Percentiles rank a stretch among this genome's conserved stretches.
These are phyloP conservation scores for Caranx ignobilis DNA, from an alignment of 2,113 vertebrate species.

Conservation along the genomic window DNA sequence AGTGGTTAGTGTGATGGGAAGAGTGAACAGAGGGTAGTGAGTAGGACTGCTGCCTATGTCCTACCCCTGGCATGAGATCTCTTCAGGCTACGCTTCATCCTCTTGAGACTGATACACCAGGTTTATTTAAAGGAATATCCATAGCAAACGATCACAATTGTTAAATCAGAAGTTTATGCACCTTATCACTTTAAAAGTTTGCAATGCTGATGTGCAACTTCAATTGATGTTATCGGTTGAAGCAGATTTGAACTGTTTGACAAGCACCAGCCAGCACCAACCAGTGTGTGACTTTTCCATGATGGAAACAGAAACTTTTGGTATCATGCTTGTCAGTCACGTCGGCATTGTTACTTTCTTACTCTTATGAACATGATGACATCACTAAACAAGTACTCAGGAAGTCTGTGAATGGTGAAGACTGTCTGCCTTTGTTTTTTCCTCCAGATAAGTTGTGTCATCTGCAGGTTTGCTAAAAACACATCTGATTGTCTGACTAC, in stretches of 20 bases:
- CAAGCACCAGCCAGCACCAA: neutral
- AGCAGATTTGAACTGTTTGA: neutral
- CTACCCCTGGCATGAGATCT: neutral
- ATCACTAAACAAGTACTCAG: neutral
- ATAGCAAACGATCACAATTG: neutral
- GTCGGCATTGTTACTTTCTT: neutral
- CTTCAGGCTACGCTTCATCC: neutral
- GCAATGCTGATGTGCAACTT: neutral
- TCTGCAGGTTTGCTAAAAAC: neutral
- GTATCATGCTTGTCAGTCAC: neutral
- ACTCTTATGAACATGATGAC: neutral
- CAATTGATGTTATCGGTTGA: neutral
- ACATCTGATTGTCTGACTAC: neutral
- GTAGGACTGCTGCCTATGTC: slow-evolving; percentile 2
- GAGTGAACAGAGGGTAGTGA: slow-evolving; percentile 17
- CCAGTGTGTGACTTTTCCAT: neutral
- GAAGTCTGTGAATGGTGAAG: neutral
- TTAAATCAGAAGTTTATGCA: neutral
- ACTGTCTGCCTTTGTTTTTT: neutral
- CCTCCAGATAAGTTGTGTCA: neutral
- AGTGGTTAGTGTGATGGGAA: slow-evolving; percentile 19
- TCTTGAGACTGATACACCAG: neutral
- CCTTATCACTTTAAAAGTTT: neutral
- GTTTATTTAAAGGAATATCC: neutral
- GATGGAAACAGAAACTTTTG: neutral